Percentiles rank a stretch among this genome's conserved stretches.
These are phyloP conservation scores for human (Homo sapiens) DNA, from an alignment of 2,113 vertebrate genomes.

Conservation along the genomic window DNA sequence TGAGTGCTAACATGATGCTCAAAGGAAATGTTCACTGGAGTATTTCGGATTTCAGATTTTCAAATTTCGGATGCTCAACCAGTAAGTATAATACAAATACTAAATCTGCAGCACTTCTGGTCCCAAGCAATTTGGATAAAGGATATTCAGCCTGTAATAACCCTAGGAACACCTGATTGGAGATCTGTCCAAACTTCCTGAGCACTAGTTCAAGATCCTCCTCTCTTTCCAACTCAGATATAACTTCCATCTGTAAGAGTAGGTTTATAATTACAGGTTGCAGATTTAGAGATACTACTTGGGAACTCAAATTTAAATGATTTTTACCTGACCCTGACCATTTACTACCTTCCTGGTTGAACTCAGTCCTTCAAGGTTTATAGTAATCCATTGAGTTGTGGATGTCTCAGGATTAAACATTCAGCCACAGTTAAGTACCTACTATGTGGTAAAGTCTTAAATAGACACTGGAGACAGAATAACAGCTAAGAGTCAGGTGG, in stretches of 20 bases:
- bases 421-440: not conserved
- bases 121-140: not conserved
- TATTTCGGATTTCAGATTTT: not conserved
- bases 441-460: not conserved
- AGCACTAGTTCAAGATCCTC: not conserved
- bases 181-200: not conserved
- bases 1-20: not conserved
- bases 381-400: not conserved
- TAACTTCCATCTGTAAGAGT: not conserved
- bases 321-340: not conserved
- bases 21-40: not conserved
- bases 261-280: not conserved
- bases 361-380: not conserved
- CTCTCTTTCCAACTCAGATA: not conserved
- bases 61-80: not conserved
- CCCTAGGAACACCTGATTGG: not conserved
- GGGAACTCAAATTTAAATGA: not conserved
- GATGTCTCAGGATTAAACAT: not conserved
- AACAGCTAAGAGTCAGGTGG: not conserved
- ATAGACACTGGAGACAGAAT: not conserved
- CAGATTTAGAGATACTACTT: not conserved
- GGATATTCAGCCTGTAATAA: not conserved
- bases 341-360: not conserved
- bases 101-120: not conserved
- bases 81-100: not conserved